Conservation (phyloP, 2,113 vertebrate species). For the Felis chaus region DNA sequence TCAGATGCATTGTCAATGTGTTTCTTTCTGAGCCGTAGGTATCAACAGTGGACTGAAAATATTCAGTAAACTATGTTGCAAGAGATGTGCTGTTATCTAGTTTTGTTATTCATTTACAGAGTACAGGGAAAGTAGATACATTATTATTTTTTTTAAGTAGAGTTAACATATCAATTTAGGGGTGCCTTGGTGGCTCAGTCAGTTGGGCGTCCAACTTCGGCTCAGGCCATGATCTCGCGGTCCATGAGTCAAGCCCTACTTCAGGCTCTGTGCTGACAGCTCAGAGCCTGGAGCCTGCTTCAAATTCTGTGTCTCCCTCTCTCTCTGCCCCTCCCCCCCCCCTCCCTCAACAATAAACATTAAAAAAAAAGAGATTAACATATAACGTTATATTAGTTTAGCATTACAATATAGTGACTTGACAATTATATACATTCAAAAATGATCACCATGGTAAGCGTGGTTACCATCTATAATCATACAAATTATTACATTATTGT, state of each 20-base stretch:
- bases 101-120: not conserved
- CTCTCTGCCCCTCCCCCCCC: too few species aligned
- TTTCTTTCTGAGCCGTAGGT: not conserved
- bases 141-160: not conserved
- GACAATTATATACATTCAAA: not conserved
- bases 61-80: not conserved
- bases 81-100: not conserved
- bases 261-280: too few species aligned
- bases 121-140: not conserved
- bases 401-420: not conserved
- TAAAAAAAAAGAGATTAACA: too few species aligned
- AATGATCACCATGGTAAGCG: not conserved
- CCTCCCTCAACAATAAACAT: too few species aligned
- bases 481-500: not conserved
- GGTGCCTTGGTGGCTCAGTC: too few species aligned
- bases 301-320: too few species aligned
- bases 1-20: not conserved
- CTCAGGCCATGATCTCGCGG: too few species aligned
- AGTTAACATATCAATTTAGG: not conserved
- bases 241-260: too few species aligned
- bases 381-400: not conserved
- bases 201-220: too few species aligned
- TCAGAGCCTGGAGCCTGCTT: too few species aligned
- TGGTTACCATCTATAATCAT: not conserved
- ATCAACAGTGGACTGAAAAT: not conserved